Conservation (phyloP, 53 echinoderm and acorn worm genomes). For the Astropecten irregularis region DNA sequence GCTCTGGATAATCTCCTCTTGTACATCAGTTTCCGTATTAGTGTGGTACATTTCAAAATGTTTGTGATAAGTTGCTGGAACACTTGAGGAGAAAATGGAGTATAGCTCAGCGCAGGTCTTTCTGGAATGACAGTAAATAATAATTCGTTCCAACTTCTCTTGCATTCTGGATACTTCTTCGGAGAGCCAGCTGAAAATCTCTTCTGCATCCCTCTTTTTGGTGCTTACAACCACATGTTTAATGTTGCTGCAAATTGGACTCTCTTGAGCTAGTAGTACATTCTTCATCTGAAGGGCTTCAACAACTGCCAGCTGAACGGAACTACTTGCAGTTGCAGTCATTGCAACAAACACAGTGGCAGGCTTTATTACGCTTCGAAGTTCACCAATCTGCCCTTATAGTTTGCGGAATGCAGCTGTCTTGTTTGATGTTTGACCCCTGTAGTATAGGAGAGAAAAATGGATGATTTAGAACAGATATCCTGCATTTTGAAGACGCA, state of each 20-base stretch:
- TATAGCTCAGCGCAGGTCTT: conserved; percentile 1
- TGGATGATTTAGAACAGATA: background rate
- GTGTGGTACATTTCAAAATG: conserved; percentile 65
- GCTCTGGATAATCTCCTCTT: conserved; percentile 24
- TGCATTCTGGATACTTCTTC: background rate
- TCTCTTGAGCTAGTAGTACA: background rate
- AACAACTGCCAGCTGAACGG: background rate
- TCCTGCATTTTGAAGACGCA: no score
- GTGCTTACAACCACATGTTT: background rate
- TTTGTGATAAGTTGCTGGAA: background rate
- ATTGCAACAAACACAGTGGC: background rate
- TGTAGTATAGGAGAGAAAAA: background rate
- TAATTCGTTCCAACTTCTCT: background rate
- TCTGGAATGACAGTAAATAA: conserved; percentile 53
- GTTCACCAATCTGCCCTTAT: background rate
- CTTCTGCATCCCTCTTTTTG: background rate
- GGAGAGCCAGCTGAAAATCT: conserved; percentile 17
- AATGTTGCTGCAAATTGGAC: background rate
- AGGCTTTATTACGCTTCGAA: background rate
- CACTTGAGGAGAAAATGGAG: background rate
- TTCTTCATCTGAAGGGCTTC: background rate
- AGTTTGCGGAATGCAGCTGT: background rate
- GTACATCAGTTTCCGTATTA: conserved; percentile 49
- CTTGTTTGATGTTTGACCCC: background rate
- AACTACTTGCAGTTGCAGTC: background rate